Evolutionary conservation across 2,113 vertebrate species (phyloP).

Genomic region (Cisticola juncidis): DNA sequence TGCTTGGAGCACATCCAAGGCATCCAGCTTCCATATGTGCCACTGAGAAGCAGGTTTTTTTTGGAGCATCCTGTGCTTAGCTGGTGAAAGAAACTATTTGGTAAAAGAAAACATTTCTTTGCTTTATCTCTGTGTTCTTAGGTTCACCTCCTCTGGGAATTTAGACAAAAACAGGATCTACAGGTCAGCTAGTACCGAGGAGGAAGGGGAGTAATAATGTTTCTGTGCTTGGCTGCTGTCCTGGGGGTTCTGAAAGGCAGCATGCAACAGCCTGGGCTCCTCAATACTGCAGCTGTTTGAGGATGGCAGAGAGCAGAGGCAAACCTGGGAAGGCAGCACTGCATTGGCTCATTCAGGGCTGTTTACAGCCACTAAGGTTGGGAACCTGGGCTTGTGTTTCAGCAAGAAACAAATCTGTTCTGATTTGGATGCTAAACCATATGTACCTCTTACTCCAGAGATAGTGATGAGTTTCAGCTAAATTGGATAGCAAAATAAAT

Average conservation of each 20-base stretch:
- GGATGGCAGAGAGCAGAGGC: slow-evolving; percentile 1
- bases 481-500: not conserved
- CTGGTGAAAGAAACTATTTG: not conserved
- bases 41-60: not conserved
- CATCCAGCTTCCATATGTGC: not conserved
- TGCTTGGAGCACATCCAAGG: not conserved
- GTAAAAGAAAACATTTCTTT: not conserved
- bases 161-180: too few species aligned
- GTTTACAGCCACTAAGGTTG: not conserved
- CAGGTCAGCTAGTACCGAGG: not conserved
- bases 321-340: not conserved
- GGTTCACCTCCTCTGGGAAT: not conserved
- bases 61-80: not conserved
- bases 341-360: not conserved
- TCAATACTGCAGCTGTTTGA: slow-evolving; percentile 2
- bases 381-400: not conserved
- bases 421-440: not conserved
- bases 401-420: not conserved
- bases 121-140: not conserved
- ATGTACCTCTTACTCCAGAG: not conserved
- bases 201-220: not conserved
- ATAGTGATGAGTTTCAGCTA: not conserved
- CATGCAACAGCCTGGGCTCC: not conserved
- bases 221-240: not conserved
- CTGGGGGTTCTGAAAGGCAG: not conserved